These are phyloP conservation scores for Phylloscopus whistleri DNA, from an alignment of 2,113 vertebrate genomes.

Conservation along the genomic window DNA sequence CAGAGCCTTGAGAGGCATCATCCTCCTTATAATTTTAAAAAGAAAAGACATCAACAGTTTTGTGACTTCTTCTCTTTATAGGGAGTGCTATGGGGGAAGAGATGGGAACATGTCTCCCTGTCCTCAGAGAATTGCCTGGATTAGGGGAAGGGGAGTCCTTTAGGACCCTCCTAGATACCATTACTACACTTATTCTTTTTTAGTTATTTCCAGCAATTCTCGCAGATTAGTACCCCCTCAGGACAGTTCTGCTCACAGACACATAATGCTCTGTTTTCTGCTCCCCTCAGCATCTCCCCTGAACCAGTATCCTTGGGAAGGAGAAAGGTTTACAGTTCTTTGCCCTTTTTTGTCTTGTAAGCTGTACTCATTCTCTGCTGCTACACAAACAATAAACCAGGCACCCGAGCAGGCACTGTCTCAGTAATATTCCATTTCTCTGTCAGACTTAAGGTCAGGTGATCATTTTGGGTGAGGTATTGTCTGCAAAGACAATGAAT, in stretches of 20 bases:
- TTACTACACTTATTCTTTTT: not conserved
- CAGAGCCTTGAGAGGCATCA: not conserved
- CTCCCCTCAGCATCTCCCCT: not conserved
- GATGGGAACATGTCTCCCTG: not conserved
- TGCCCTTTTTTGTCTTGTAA: not conserved
- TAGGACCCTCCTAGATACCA: not conserved
- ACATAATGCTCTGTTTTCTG: not conserved
- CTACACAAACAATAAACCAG: not conserved
- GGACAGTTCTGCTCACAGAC: not conserved
- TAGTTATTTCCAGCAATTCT: not conserved
- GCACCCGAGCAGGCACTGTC: not conserved
- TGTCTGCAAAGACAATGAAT: conserved; percentile 26
- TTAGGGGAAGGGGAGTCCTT: not conserved
- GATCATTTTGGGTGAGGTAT: conserved; percentile 19
- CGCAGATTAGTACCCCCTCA: not conserved
- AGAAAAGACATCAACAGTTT: not conserved
- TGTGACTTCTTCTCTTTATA: not conserved
- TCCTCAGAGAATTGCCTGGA: not conserved
- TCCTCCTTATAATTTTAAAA: not conserved
- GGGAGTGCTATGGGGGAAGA: not conserved
- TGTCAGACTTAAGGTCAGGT: not conserved
- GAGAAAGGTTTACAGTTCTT: not conserved
- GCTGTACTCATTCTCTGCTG: not conserved
- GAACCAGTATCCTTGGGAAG: not conserved
- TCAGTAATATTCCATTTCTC: conserved; percentile 6